phyloP scores from a whole-genome alignment of 53 echinoderm and acorn worm genomes.

The Stichopus horrens region DNA sequence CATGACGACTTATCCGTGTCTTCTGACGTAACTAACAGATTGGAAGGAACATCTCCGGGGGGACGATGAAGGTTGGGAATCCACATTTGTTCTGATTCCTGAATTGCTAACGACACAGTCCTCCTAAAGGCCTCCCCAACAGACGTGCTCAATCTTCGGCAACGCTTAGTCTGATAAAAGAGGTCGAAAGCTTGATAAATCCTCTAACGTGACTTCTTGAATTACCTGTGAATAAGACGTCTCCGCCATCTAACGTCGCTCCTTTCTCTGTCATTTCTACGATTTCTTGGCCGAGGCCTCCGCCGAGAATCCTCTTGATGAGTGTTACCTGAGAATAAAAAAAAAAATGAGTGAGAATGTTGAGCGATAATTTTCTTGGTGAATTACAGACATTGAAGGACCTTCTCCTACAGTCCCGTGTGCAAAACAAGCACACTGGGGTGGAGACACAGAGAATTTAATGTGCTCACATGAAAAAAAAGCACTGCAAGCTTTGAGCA shows the following conservation, averaged over 20 bases:
- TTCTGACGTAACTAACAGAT: too few species aligned
- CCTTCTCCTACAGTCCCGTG: too few species aligned
- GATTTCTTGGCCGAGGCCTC: constrained; percentile 77
- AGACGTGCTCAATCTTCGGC: neutral
- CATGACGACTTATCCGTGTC: too few species aligned
- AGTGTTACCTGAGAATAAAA: constrained; percentile 75
- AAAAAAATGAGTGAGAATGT: neutral
- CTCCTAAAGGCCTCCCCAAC: neutral
- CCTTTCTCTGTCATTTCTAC: constrained; percentile 82
- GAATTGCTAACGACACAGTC: neutral
- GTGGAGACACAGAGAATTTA: too few species aligned
- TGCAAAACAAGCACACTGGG: too few species aligned
- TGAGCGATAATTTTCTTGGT: too few species aligned
- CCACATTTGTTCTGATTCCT: too few species aligned
- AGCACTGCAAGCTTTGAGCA: too few species aligned
- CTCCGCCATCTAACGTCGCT: constrained; percentile 94
- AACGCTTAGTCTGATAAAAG: neutral
- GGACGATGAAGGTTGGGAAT: too few species aligned
- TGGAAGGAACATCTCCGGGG: too few species aligned
- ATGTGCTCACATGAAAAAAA: too few species aligned
- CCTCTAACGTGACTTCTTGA: neutral
- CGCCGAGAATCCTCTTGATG: constrained; percentile 81
- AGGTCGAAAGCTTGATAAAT: neutral
- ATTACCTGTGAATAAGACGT: constrained; percentile 96
- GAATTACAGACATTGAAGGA: too few species aligned